Evolutionary conservation across 2,797 vertebrate genomes (phyloP), one percentile per base, ranked within the genome.

Genomic region (Microcaecilia unicolor): DNA sequence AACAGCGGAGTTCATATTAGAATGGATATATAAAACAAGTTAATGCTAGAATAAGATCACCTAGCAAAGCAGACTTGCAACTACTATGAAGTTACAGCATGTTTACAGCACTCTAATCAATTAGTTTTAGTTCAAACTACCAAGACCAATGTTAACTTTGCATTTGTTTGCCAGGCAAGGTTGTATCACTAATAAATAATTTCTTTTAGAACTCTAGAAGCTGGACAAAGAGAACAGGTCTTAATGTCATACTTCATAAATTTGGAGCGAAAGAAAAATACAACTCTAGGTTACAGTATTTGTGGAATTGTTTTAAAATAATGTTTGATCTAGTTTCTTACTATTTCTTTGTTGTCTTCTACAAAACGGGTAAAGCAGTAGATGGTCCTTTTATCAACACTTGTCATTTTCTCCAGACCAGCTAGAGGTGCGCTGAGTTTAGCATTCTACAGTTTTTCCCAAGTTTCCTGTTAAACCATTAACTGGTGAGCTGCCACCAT

Each of bases 171-270:
- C 91, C 87, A 92, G 96, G 92, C 93, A 86, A 86, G 86, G 89
- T 97, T 96, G n/a, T 88, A 87, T 88, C 89, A 93, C 94, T 99
- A 99, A 99, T 99, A 99, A 99, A 99, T 99, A 99, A 93, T 91
- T 90, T 92, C 83, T 81, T 87, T 88, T 92, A 91, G 92, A 93
- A 95, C 85, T 95, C 93, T 96, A 95, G 85, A 86, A 93, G 77
- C 84, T 84, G 86, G 92, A 93, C 89, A 97, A 97, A 97, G 85
- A 68, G 63, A n/a, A n/a, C n/a, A 88, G 80, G 85, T 90, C 81
- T 83, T 87, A 80, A 89, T 72, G 82, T 81, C 76, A 67, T 26
- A 76, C 74, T 88, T 82, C 80, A 81, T 86, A 80, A 80, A 83
- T 85, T 82, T 72, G 59, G 58, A 69, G 76, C 70, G 72, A 59